Evolutionary conservation across 2,113 vertebrate species (phyloP).

Genomic region (Poicephalus gulielmi): DNA sequence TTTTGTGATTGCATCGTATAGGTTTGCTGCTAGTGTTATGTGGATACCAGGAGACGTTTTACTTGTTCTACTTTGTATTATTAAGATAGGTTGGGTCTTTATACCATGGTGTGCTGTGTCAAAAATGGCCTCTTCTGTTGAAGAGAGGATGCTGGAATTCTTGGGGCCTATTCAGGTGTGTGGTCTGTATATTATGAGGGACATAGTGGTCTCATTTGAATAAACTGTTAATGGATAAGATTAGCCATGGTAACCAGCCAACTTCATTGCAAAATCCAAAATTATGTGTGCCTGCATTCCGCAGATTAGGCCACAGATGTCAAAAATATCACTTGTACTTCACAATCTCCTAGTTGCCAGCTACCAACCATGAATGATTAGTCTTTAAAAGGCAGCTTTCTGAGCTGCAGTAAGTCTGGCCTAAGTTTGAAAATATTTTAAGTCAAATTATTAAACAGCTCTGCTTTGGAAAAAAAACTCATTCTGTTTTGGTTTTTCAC

Average conservation of each 20-base stretch:
- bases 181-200: not conserved
- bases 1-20: not conserved
- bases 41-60: not conserved
- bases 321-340: not conserved
- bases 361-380: not conserved
- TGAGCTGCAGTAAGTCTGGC: not conserved
- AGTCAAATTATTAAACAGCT: not conserved
- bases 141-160: constrained; percentile 1
- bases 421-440: not conserved
- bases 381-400: constrained; percentile 9
- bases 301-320: not conserved
- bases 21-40: not conserved
- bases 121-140: not conserved
- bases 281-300: constrained; percentile 30
- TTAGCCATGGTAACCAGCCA: not conserved
- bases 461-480: not conserved
- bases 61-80: not conserved
- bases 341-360: not conserved
- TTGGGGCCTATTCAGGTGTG: not conserved
- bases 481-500: not conserved
- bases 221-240: constrained; percentile 24
- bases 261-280: constrained; percentile 23
- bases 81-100: not conserved
- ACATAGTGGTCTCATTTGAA: not conserved
- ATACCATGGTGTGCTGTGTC: not conserved